Conservation (phyloP, 2,888 invertebrate species). For the Unio pictorum region DNA sequence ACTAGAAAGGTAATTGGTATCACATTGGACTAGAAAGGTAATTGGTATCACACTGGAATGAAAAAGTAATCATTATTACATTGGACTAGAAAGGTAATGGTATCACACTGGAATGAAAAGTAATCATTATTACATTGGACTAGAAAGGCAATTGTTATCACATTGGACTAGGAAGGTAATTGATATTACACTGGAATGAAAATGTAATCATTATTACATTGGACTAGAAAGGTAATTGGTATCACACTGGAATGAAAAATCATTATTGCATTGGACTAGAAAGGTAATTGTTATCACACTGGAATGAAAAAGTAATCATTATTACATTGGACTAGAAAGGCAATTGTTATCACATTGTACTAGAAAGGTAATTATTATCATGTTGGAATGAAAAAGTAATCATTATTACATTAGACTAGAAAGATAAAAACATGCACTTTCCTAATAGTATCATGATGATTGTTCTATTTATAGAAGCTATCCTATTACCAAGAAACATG, state of each 20-base stretch:
- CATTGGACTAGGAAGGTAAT: not conserved
- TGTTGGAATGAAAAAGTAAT: no score
- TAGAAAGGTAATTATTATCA: not conserved
- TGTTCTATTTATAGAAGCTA: no score
- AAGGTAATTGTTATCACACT: not conserved
- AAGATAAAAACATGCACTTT: no score
- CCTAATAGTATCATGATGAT: no score
- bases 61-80: no score
- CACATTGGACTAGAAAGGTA: no score
- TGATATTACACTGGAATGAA: not conserved
- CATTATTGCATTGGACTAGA: not conserved
- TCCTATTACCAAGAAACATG: no score
- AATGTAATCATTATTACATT: not conserved
- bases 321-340: not conserved
- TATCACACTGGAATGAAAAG: not conserved
- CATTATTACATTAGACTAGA: no score
- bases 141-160: not conserved
- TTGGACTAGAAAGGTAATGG: slow-evolving; percentile 35
- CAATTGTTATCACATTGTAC: not conserved
- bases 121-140: not conserved
- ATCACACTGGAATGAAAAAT: no score
- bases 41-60: no score
- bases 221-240: not conserved
- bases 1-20: no score
- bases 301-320: not conserved